Conservation (phyloP, 2,888 invertebrate genomes). For the Athalia rosae region DNA sequence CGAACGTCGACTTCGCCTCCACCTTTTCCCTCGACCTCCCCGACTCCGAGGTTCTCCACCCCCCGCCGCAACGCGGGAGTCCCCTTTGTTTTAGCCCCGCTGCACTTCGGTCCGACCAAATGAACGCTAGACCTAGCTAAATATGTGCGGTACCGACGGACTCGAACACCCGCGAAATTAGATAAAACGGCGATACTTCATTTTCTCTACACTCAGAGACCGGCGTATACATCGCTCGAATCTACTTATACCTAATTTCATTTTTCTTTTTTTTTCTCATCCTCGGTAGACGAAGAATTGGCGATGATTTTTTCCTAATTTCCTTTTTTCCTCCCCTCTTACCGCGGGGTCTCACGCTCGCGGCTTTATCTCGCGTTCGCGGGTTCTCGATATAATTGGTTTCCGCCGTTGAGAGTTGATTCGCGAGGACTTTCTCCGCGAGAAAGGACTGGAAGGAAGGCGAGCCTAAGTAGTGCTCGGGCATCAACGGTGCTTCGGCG, state of each 20-base stretch:
- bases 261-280: too few species aligned
- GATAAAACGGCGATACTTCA: too few species aligned
- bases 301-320: background rate
- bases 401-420: conserved; percentile 51
- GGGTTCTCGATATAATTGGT: conserved; percentile 59
- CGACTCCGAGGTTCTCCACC: conserved; percentile 7
- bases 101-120: conserved; percentile 26
- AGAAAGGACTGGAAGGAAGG: background rate
- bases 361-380: conserved; percentile 1
- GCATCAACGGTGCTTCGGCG: background rate
- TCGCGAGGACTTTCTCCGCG: conserved; percentile 19
- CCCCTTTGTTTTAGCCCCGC: conserved; percentile 31
- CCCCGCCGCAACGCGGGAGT: background rate
- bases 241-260: too few species aligned
- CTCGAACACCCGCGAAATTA: background rate
- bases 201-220: too few species aligned
- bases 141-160: background rate
- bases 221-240: too few species aligned
- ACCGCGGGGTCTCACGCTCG: too few species aligned
- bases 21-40: background rate
- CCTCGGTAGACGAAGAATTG: too few species aligned
- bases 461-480: conserved; percentile 13
- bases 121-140: conserved; percentile 31
- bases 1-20: background rate
- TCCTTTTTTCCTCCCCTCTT: background rate